Evolutionary conservation across 1,140 invertebrate genomes (phyloP), one percentile per base, ranked within the genome.

Genomic region (Diachasmimorpha longicaudata): DNA sequence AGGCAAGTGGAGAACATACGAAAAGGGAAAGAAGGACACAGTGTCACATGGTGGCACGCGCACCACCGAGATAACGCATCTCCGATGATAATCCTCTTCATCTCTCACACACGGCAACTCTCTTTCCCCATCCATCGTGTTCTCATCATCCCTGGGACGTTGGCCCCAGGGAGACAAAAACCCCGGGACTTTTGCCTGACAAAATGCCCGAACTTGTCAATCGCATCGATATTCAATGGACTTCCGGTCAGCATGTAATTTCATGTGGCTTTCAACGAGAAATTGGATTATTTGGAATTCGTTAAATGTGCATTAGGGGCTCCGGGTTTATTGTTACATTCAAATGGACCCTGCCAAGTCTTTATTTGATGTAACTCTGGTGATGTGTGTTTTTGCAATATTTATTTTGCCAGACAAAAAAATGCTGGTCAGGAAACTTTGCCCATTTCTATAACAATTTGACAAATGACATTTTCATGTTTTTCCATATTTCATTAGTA

Each of bases 31-130:
- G 67, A 70, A 70, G 67, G 63, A 31, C 42, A 78, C 69, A 48
- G 69, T 55, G 70, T 69, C 76, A 81, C 76, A 72, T 79, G 80
- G 76, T 77, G 76, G 78, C 77, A 76, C 85, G 84, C 84, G 85
- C 88, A 85, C 84, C 82, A 84, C 79, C 78, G 84, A 87, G 87
- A 88, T 88, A 88, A 84, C 86, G 82, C 80, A 88, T 88, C 87
- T 86, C 81, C 80, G 83, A 83, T 87, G 85, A 87, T 86, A 85
- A 88, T 88, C 84, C 83, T 81, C 83, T 81, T 83, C 80, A 21
- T 72, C 68, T 42, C 16, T 63, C 79, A 79, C 80, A 73, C 58
- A 77, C 39, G 13, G 39, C 9, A 79, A 78, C 80, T 78, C 39
- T 71, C 66, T 70, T 76, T 74, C 79, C 31, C 13, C 14, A 21